Evolutionary conservation across 2,888 invertebrate genomes (phyloP).

Genomic region (Lobophora halterata): DNA sequence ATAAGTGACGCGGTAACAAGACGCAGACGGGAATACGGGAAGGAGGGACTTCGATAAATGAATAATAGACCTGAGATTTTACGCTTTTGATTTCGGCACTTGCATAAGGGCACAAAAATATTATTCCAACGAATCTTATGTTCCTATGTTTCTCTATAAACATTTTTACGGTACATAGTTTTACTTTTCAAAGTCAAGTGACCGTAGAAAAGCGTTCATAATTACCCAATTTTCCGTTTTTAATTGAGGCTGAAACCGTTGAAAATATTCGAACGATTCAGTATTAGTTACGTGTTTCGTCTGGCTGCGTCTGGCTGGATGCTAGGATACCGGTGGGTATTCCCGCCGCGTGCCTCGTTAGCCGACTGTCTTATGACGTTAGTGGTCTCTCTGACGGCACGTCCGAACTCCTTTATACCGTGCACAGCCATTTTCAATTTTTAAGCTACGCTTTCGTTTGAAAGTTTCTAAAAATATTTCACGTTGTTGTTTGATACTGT

Average conservation of each 20-base stretch:
- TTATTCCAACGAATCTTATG: too few species aligned
- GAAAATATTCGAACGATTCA: constrained; percentile 15
- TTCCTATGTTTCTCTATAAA: too few species aligned
- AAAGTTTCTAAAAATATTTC: too few species aligned
- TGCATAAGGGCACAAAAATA: too few species aligned
- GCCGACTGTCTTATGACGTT: constrained; percentile 63
- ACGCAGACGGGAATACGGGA: constrained; percentile 36
- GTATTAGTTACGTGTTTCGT: constrained; percentile 23
- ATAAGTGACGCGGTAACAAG: constrained; percentile 56
- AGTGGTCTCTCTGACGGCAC: constrained; percentile 48
- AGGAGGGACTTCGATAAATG: constrained; percentile 19
- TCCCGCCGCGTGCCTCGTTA: constrained; percentile 58
- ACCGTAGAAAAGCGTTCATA: constrained; percentile 2
- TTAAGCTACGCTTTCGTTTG: too few species aligned
- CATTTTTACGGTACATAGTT: too few species aligned
- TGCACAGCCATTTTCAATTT: too few species aligned
- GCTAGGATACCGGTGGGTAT: too few species aligned
- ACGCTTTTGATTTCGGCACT: too few species aligned
- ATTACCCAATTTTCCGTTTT: constrained; percentile 10
- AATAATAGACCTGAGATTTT: constrained; percentile 11
- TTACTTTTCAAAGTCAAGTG: too few species aligned
- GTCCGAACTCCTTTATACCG: constrained; percentile 34
- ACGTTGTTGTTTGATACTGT: too few species aligned
- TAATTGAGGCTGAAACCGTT: constrained; percentile 11
- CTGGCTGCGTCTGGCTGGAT: constrained; percentile 6